Evolutionary conservation across 2,888 invertebrate species (phyloP), one percentile per base, ranked within the genome.

Genomic region (Lepidocyrtoides sp.): DNA sequence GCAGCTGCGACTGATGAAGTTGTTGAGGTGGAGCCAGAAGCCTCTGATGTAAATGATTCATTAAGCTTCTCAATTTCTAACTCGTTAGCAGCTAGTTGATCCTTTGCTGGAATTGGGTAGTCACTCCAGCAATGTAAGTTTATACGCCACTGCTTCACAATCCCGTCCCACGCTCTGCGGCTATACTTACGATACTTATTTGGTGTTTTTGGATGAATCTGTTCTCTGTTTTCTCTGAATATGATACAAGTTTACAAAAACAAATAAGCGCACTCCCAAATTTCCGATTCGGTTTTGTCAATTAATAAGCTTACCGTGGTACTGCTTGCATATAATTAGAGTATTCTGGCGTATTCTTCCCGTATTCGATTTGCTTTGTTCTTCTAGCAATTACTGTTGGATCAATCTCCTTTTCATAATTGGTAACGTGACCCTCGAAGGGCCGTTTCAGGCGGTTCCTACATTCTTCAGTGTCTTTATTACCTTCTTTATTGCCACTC

Each of bases 141-240:
- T 94, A 97, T 97, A 81, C 98, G 96, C 99, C 99, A 99, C 90
- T 97, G 96, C 95, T 97, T 97, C 0, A 99, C 97, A 93, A 98
- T 96, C 36, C 97, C 97, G 95, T 99, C 99, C 97, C 98, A 99
- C 12, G 98, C 98, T 93, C 99, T 96, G 60, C 99, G 96, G 94
- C 98, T 98, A 95, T 98, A 98, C 95, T 98, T 98, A 32, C 96
- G 95, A 95, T 96, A 96, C 95, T 98, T 99, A 94, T 98, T 97
- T 2, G 99, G 99, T 0, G 99, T 99, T 94, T 96, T 96, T 0
- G 99, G 99, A 95, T 99, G 97, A 3, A 97, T 97, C 88, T 96
- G 96, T 48, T 96, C 96, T 36, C 98, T 96, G 93, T 96, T 95
- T 0, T 96, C 93, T 88, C 95, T 95, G 44, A 2, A 23, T 26